phyloP scores from a whole-genome alignment of 1,140 invertebrate species.

The Bombyx mori region ASM3026992v2 NC_085116.1:17060001-17060500 shows the following conservation, averaged over 20 bases:
- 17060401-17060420: conserved; percentile 62
- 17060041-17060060: conserved; percentile 34
- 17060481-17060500: conserved; percentile 68
- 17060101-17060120: conserved; percentile 59
- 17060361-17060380: conserved; percentile 51
- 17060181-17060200: conserved; percentile 64
- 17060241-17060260: conserved; percentile 68
- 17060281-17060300: conserved; percentile 48
- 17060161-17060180: conserved; percentile 58
- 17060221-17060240: conserved; percentile 69
- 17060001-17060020: conserved; percentile 58
- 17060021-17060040: conserved; percentile 58
- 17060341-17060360: conserved; percentile 42
- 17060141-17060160: conserved; percentile 64
- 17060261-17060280: conserved; percentile 67
- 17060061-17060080: conserved; percentile 66
- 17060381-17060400: conserved; percentile 51
- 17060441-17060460: conserved; percentile 65
- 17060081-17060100: conserved; percentile 55
- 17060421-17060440: conserved; percentile 66
- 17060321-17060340: conserved; percentile 45
- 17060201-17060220: conserved; percentile 65
- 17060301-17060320: conserved; percentile 56
- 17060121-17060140: conserved; percentile 63
- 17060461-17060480: conserved; percentile 65